A percentile compares a stretch with the other conserved stretches of the same genome.
These are phyloP conservation scores for Cryptocephalus moraei DNA, from an alignment of 2,888 invertebrate genomes.

Conservation along the genomic window DNA sequence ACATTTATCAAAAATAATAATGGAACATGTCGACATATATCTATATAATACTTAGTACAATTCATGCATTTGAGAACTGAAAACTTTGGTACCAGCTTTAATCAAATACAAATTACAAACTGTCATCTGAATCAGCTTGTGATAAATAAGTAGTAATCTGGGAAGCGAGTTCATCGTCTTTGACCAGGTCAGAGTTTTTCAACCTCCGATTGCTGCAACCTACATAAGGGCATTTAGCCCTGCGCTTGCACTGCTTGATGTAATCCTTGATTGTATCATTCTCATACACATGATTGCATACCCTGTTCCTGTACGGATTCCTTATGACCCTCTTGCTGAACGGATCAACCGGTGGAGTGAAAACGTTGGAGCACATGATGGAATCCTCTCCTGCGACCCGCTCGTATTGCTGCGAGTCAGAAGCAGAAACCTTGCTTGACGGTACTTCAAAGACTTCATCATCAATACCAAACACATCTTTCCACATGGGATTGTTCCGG, in stretches of 20 bases:
- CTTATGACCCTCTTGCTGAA: slow-evolving; percentile 24
- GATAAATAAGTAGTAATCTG: slow-evolving; percentile 19
- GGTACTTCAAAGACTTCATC: slow-evolving; percentile 16
- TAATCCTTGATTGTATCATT: slow-evolving; percentile 22
- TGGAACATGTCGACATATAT: no score
- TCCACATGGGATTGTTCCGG: slow-evolving; percentile 18
- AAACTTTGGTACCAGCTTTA: no score
- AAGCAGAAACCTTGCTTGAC: slow-evolving; percentile 7
- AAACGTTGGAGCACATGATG: slow-evolving; percentile 21
- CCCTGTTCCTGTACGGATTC: slow-evolving; percentile 23
- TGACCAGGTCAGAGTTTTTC: slow-evolving; percentile 14
- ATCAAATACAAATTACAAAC: not conserved
- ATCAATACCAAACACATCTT: slow-evolving; percentile 14
- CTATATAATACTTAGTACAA: no score
- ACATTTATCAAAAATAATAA: no score
- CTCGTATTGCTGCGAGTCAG: slow-evolving; percentile 8
- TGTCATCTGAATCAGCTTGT: not conserved
- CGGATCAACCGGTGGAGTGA: slow-evolving; percentile 27
- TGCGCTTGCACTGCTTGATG: slow-evolving; percentile 21
- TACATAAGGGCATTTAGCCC: slow-evolving; percentile 28
- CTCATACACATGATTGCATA: slow-evolving; percentile 30
- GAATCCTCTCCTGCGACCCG: slow-evolving; percentile 23
- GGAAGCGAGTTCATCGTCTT: slow-evolving; percentile 17
- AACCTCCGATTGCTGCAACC: slow-evolving; percentile 23
- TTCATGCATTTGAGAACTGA: no score